Evolutionary conservation across 2,888 invertebrate species (phyloP).

Genomic region (Congeria kusceri): DNA sequence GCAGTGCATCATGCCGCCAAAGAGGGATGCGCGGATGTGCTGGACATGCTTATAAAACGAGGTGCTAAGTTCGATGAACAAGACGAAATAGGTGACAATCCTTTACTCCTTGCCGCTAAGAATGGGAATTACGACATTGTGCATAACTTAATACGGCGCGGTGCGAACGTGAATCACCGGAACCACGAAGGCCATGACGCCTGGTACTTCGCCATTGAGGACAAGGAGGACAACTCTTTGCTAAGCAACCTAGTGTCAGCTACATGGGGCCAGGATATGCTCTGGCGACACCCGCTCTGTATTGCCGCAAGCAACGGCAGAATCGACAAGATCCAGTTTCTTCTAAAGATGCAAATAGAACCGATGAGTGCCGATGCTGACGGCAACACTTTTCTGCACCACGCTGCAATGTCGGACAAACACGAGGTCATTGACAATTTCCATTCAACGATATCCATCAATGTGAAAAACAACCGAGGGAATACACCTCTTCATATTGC

Average conservation of each 20-base stretch:
- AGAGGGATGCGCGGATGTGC: slow-evolving; percentile 80
- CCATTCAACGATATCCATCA: slow-evolving; percentile 64
- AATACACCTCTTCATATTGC: slow-evolving; percentile 84
- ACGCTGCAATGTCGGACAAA: slow-evolving; percentile 80
- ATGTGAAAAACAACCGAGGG: slow-evolving; percentile 76
- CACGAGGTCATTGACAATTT: slow-evolving; percentile 72
- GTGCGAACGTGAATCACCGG: slow-evolving; percentile 73
- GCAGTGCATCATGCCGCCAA: slow-evolving; percentile 85
- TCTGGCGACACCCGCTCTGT: slow-evolving; percentile 70
- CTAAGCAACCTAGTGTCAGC: slow-evolving; percentile 65
- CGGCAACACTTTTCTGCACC: slow-evolving; percentile 81
- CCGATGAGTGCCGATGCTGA: slow-evolving; percentile 71
- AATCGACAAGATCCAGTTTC: slow-evolving; percentile 74
- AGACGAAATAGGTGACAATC: slow-evolving; percentile 81
- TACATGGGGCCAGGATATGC: slow-evolving; percentile 23
- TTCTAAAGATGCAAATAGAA: slow-evolving; percentile 76
- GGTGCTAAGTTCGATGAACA: slow-evolving; percentile 80
- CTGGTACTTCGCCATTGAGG: slow-evolving; percentile 81
- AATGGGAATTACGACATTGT: slow-evolving; percentile 74
- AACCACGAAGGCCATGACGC: slow-evolving; percentile 80
- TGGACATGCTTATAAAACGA: slow-evolving; percentile 76
- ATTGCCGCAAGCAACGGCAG: slow-evolving; percentile 70
- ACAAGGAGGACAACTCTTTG: slow-evolving; percentile 69
- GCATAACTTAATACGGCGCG: slow-evolving; percentile 70
- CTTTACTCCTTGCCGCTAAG: slow-evolving; percentile 80